Base-by-base conservation (phyloP, 2,888 invertebrate genomes). In the Gymnosoma rotundatum region DNA sequence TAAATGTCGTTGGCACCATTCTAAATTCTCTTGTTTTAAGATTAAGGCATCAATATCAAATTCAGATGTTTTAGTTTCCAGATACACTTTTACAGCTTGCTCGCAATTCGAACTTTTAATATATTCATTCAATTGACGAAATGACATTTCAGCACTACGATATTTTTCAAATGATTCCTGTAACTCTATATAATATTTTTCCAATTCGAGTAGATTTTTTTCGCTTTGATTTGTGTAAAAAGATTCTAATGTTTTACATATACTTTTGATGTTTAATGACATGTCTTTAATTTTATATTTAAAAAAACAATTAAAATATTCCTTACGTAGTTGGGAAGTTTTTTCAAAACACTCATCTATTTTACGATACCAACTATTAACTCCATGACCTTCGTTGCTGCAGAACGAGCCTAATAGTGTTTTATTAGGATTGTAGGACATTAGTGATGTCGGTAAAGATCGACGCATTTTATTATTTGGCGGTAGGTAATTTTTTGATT, bases 361-460 rank as follows among this genome's bases (percentile, higher is more conserved):
- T 72, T 73, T 79, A 8, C 50, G 58, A 50, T 73, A 79, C 79
- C 79, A 79, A 16, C 32, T 18, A 25, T 64, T 72, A 16, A 79
- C 64, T 16, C 58, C n/a, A 38, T 50, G 58, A 7, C 72, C 60
- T 32, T 72, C 56, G 0, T 72, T 63, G 12, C 18, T 50, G n/a
- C 54, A 56, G n/a, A 6, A 48, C 2, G 14, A 14, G 6, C 45
- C 16, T 12, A n/a, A n/a, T 48, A 12, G 6, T 48, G 45, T 48
- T 16, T n/a, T 5, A n/a, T 48, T 16, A 48, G n/a, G 6, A 48
- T 16, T 48, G 12, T 48, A n/a, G 0, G 45, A n/a, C 45, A n/a
- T n/a, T n/a, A 12, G 2, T 48, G n/a, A n/a, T 48, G 45, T n/a
- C 16, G 61, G 45, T 9, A 70, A 21, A 12, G 70, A 32, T 1